phyloP scores from a whole-genome alignment of 2,888 invertebrate species.

The Monochamus alternatus region DNA sequence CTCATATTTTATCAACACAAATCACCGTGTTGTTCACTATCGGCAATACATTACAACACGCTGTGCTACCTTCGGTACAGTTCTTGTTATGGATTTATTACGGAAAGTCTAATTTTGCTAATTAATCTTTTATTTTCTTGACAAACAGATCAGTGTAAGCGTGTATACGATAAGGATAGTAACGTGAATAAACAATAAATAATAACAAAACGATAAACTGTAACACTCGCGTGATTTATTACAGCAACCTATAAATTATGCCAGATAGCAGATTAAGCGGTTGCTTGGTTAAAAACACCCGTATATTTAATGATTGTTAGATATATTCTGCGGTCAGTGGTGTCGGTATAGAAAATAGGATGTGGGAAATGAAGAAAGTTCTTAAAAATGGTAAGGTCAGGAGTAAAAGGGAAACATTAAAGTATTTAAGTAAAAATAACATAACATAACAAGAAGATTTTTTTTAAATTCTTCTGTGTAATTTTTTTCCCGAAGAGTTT shows the following conservation, averaged over 20 bases:
- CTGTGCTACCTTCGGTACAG: neutral
- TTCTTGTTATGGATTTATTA: neutral
- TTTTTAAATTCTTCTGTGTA: no score
- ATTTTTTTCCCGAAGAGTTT: no score
- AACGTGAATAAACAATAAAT: constrained; percentile 24
- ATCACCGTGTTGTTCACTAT: neutral
- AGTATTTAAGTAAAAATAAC: no score
- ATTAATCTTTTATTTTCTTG: neutral
- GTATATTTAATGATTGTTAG: constrained; percentile 12
- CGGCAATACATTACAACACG: neutral
- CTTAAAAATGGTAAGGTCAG: neutral
- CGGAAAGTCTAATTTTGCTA: constrained; percentile 20
- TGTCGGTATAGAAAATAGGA: neutral
- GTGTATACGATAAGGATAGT: neutral
- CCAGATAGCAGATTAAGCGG: constrained; percentile 24
- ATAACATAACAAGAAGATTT: no score
- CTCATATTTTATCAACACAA: neutral
- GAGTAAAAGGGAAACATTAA: no score
- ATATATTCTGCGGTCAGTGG: constrained; percentile 4
- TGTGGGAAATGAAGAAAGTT: neutral
- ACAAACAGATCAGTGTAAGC: neutral
- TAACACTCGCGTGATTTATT: constrained; percentile 22
- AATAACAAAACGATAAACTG: constrained; percentile 26
- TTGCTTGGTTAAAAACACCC: constrained; percentile 13
- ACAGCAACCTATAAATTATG: constrained; percentile 22